phyloP scores from a whole-genome alignment of 2,797 vertebrate genomes.

The Myotis daubentonii region DNA sequence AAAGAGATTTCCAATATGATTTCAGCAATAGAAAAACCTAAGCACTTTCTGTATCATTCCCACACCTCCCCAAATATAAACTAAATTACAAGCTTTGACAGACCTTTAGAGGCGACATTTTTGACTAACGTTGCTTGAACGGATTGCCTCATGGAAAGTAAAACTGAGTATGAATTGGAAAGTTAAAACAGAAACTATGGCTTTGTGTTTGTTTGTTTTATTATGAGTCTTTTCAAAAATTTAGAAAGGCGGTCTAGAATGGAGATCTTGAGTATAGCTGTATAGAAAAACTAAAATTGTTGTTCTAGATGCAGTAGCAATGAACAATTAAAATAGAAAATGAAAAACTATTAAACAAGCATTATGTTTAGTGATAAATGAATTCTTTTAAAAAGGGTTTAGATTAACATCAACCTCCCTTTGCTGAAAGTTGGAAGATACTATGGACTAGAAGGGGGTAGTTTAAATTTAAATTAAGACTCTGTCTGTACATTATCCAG shows the following conservation, averaged over 20 bases:
- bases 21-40: constrained; percentile 77
- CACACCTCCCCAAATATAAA: constrained; percentile 53
- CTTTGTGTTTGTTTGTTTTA: not conserved
- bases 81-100: constrained; percentile 73
- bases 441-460: not conserved
- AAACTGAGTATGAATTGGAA: constrained; percentile 62
- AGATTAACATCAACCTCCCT: not conserved
- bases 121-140: constrained; percentile 54
- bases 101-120: constrained; percentile 68
- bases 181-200: constrained; percentile 57
- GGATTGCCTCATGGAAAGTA: constrained; percentile 58
- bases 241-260: constrained; percentile 29
- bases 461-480: constrained; percentile 46
- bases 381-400: constrained; percentile 2
- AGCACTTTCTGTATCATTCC: constrained; percentile 55
- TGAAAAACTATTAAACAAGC: not conserved
- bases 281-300: constrained; percentile 52
- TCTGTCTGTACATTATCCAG: not conserved
- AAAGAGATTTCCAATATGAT: constrained; percentile 74
- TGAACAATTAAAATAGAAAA: constrained; percentile 4
- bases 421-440: not conserved
- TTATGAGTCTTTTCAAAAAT: constrained; percentile 52
- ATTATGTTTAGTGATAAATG: constrained; percentile 11
- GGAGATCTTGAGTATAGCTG: constrained; percentile 30
- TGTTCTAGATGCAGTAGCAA: constrained; percentile 18